Conservation (phyloP, 2,888 invertebrate species). For the Spodoptera exigua region DNA sequence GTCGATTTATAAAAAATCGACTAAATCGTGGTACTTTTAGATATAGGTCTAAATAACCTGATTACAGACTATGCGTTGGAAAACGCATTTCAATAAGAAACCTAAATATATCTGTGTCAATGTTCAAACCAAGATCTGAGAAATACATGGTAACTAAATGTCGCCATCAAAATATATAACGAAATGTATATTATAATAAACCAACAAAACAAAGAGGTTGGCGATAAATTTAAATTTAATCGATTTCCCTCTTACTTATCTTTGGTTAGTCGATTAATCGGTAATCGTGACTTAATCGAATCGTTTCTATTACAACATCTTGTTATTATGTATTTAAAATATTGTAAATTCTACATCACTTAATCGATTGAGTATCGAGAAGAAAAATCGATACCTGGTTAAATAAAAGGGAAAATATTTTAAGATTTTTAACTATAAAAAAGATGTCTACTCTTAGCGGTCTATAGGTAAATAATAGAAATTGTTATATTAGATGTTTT, state of each 20-base stretch:
- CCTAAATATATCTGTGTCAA: slow-evolving; percentile 46
- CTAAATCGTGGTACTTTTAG: slow-evolving; percentile 22
- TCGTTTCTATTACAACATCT: neutral
- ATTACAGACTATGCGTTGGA: slow-evolving; percentile 17
- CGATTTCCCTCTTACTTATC: slow-evolving; percentile 23
- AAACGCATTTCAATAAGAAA: slow-evolving; percentile 38
- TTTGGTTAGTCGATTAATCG: slow-evolving; percentile 31
- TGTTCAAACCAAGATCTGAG: slow-evolving; percentile 57
- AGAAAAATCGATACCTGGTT: slow-evolving; percentile 7
- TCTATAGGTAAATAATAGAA: slow-evolving; percentile 70
- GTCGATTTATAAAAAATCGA: slow-evolving; percentile 23
- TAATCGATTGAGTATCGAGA: slow-evolving; percentile 17
- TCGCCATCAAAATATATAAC: slow-evolving; percentile 27
- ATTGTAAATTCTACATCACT: neutral
- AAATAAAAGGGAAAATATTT: slow-evolving; percentile 37
- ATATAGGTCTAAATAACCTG: slow-evolving; percentile 20
- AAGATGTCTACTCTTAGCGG: slow-evolving; percentile 64
- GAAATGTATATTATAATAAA: slow-evolving; percentile 57
- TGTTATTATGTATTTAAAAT: slow-evolving; percentile 1
- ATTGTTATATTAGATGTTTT: slow-evolving; percentile 80
- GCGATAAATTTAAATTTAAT: slow-evolving; percentile 42
- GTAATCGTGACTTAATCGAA: slow-evolving; percentile 15
- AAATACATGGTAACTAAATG: slow-evolving; percentile 15
- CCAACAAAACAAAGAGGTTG: slow-evolving; percentile 40
- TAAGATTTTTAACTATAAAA: slow-evolving; percentile 60